These are phyloP conservation scores for Eretmochelys imbricata DNA, from an alignment of 2,113 vertebrate species.

Conservation along the genomic window DNA sequence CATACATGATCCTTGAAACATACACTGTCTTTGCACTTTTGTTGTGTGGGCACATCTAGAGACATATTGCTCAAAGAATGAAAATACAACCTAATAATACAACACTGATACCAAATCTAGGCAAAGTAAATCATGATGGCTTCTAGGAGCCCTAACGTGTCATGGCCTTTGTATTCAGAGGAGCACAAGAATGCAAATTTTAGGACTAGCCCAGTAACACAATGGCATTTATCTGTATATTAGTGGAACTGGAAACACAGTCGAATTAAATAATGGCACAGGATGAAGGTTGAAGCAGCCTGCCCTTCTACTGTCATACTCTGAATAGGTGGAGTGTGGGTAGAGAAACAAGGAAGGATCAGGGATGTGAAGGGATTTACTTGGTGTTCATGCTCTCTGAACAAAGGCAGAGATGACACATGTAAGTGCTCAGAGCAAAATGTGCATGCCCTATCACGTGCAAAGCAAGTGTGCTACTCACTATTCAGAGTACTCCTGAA, in stretches of 20 bases:
- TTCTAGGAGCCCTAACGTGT: too few species aligned
- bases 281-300: too few species aligned
- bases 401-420: background rate
- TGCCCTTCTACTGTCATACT: background rate
- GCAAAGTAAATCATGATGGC: too few species aligned
- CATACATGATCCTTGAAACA: too few species aligned
- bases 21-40: too few species aligned
- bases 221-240: background rate
- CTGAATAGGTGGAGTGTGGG: background rate
- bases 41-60: too few species aligned
- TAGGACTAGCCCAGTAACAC: background rate
- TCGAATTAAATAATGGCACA: too few species aligned
- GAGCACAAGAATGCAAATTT: background rate
- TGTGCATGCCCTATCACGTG: background rate
- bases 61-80: too few species aligned
- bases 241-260: background rate
- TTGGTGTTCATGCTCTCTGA: background rate
- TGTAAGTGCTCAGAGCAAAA: background rate
- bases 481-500: background rate
- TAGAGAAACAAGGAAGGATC: background rate
- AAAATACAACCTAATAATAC: too few species aligned
- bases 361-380: too few species aligned
- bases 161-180: background rate
- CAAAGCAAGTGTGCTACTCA: accelerated
- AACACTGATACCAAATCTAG: too few species aligned